Conservation (phyloP, 1,140 invertebrate species). For the Cherax destructor region DNA sequence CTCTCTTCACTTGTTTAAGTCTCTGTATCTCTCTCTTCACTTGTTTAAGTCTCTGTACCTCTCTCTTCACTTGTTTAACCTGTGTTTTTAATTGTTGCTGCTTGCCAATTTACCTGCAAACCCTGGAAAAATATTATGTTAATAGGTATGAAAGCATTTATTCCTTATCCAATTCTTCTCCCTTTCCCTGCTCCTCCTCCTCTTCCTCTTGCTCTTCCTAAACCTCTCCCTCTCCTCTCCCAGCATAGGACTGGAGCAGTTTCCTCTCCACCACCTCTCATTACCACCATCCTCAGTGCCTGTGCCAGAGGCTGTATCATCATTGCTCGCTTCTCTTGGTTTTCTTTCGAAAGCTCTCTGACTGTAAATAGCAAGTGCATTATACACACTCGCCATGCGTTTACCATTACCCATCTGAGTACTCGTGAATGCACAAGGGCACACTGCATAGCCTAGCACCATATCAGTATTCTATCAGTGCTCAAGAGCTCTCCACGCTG, state of each 20-base stretch:
- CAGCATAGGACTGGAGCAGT: background rate
- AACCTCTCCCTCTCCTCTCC: background rate
- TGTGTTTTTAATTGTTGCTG: too few species aligned
- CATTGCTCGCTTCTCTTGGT: background rate
- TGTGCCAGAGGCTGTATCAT: background rate
- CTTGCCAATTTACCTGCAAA: too few species aligned
- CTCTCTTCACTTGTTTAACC: too few species aligned
- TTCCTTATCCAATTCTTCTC: background rate
- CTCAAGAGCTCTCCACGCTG: background rate
- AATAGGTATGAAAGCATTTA: too few species aligned
- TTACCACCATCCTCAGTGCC: background rate
- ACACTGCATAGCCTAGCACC: conserved; percentile 17
- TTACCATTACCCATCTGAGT: background rate
- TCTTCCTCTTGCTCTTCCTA: background rate
- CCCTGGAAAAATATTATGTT: too few species aligned
- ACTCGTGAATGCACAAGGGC: conserved; percentile 2
- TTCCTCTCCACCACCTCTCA: background rate
- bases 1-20: too few species aligned
- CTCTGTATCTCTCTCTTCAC: too few species aligned
- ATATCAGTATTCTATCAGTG: conserved; percentile 39
- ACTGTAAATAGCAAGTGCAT: conserved; percentile 17
- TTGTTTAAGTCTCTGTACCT: too few species aligned
- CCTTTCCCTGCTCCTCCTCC: background rate
- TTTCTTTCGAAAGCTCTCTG: background rate
- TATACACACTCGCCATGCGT: conserved; percentile 51